Conservation (phyloP, 2,113 vertebrate genomes). For the Alexandromys fortis region DNA sequence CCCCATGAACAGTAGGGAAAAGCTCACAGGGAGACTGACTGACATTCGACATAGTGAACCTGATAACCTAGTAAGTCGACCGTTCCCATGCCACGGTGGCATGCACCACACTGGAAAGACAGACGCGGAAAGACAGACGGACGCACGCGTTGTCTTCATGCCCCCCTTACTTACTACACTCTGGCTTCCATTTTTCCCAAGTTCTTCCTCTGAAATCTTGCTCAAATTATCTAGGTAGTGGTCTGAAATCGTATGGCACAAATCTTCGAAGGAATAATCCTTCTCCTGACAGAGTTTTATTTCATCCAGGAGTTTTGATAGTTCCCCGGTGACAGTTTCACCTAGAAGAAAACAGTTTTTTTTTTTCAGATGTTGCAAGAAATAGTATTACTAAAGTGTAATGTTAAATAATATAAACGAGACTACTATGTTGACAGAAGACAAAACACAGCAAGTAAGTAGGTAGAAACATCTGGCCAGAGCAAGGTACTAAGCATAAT, state of each 20-base stretch:
- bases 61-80: not conserved
- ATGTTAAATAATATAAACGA: slow-evolving; percentile 59
- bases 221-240: slow-evolving; percentile 97
- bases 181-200: slow-evolving; percentile 91
- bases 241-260: slow-evolving; percentile 96
- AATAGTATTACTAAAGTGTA: slow-evolving; percentile 50
- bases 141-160: not conserved
- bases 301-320: slow-evolving; percentile 96
- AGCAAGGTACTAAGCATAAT: slow-evolving; percentile 1
- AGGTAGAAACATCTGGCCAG: not conserved
- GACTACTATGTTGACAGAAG: not conserved
- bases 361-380: slow-evolving; percentile 43
- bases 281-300: slow-evolving; percentile 97
- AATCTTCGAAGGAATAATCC: slow-evolving; percentile 97
- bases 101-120: not conserved
- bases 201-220: slow-evolving; percentile 93
- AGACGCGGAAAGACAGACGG: not conserved
- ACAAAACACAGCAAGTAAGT: not conserved
- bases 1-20: not conserved
- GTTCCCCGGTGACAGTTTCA: slow-evolving; percentile 95
- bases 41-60: not conserved
- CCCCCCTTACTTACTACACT: slow-evolving; percentile 88
- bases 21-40: not conserved
- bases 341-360: slow-evolving; percentile 84
- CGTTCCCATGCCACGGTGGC: not conserved